These are phyloP conservation scores for Pantherophis alleghaniensis DNA, from an alignment of 2,797 vertebrate species.

Conservation along the genomic window DNA sequence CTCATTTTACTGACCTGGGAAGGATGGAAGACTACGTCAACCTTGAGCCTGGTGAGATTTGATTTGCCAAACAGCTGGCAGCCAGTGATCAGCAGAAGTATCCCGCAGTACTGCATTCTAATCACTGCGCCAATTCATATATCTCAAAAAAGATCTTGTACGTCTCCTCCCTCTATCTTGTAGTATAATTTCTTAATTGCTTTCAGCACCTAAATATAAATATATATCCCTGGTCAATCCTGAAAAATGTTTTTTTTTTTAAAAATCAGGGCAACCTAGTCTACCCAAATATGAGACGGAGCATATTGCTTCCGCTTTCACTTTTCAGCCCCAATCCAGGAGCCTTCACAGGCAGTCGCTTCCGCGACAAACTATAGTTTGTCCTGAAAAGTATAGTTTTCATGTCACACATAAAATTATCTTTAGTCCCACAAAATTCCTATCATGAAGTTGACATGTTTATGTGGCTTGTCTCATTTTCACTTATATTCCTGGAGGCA, in stretches of 20 bases:
- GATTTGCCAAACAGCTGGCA: no score
- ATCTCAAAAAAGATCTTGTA: neutral
- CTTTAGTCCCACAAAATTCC: neutral
- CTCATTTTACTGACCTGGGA: no score
- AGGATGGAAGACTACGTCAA: no score
- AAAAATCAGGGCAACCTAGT: no score
- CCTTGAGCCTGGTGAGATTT: no score
- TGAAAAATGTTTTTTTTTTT: neutral
- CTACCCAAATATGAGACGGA: no score
- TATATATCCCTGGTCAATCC: neutral
- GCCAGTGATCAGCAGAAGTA: no score
- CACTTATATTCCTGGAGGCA: neutral
- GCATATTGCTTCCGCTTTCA: no score
- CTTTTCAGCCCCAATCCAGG: no score
- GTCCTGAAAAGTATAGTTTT: neutral
- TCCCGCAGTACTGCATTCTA: no score
- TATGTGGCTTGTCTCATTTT: neutral
- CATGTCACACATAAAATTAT: neutral
- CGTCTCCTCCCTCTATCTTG: neutral
- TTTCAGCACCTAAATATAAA: neutral
- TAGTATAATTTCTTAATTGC: neutral
- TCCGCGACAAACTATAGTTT: no score
- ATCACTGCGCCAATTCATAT: neutral
- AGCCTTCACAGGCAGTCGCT: no score
- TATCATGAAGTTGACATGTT: neutral